Conservation (phyloP, 2,797 vertebrate species). For the Petrocephalus schoutedeni region DNA sequence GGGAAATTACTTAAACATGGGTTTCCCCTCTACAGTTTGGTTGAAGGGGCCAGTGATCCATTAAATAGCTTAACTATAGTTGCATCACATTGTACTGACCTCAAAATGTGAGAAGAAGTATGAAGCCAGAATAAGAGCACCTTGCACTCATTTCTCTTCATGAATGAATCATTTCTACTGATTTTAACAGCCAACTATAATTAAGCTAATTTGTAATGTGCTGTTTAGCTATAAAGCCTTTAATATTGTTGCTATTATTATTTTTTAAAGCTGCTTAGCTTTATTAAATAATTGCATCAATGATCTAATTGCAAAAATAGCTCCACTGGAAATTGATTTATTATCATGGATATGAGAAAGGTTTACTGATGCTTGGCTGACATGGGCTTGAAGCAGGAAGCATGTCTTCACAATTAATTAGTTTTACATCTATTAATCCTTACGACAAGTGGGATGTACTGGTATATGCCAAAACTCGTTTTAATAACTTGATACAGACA, state of each 20-base stretch:
- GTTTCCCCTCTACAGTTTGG: background rate
- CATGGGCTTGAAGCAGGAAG: slow-evolving; percentile 40
- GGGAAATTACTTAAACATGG: background rate
- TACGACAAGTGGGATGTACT: slow-evolving; percentile 25
- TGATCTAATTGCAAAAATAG: slow-evolving; percentile 19
- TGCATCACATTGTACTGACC: background rate
- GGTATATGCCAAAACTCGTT: slow-evolving; percentile 37
- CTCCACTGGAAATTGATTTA: slow-evolving; percentile 11
- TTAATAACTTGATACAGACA: slow-evolving; percentile 56
- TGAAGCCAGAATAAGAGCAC: background rate
- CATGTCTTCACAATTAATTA: slow-evolving; percentile 41
- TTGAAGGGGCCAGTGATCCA: background rate
- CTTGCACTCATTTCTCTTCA: background rate
- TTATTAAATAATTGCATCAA: slow-evolving; percentile 19
- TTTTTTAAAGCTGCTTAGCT: slow-evolving; percentile 26
- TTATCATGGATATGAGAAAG: slow-evolving; percentile 48
- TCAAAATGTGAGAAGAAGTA: background rate
- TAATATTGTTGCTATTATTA: slow-evolving; percentile 30
- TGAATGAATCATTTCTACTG: slow-evolving; percentile 6
- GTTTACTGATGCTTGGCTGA: slow-evolving; percentile 42
- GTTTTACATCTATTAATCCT: slow-evolving; percentile 41
- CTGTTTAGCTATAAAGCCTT: slow-evolving; percentile 17
- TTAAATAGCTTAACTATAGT: background rate
- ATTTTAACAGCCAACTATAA: background rate
- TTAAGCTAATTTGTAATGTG: slow-evolving; percentile 7